Conservation (phyloP, 2,113 vertebrate species). For the Elgaria multicarinata region DNA sequence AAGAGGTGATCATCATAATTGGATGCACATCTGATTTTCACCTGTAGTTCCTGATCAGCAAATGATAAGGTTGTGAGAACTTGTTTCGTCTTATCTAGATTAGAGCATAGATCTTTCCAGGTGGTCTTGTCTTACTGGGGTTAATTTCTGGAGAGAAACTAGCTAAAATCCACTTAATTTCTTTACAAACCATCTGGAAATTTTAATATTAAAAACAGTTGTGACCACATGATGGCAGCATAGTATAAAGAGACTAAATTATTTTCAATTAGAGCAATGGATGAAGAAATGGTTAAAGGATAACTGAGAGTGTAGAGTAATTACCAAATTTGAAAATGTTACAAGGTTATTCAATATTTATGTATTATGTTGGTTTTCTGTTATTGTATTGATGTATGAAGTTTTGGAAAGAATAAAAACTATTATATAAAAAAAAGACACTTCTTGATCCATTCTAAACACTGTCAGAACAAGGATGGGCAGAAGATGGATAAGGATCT, state of each 20-base stretch:
- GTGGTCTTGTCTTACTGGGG: neutral
- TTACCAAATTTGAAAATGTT: too few species aligned
- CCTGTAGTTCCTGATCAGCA: neutral
- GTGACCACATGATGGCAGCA: conserved; percentile 76
- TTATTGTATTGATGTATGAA: too few species aligned
- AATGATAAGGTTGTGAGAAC: neutral
- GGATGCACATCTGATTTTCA: neutral
- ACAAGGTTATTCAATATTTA: too few species aligned
- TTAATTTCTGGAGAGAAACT: neutral
- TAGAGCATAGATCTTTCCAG: neutral
- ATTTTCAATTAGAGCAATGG: too few species aligned
- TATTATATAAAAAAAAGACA: too few species aligned
- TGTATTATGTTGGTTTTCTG: too few species aligned
- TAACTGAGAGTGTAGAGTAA: too few species aligned
- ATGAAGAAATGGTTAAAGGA: too few species aligned
- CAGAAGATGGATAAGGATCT: too few species aligned
- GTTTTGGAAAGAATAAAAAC: too few species aligned
- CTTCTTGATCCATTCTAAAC: neutral
- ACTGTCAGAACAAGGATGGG: neutral
- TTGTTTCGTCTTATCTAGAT: neutral
- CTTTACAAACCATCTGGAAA: neutral
- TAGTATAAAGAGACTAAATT: conserved; percentile 72
- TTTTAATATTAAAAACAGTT: neutral
- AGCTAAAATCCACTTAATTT: neutral
- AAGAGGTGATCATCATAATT: neutral